Evolutionary conservation across 1,140 invertebrate genomes (phyloP), one percentile per base, ranked within the genome.

Genomic region (Pygmarrhopalites habei): DNA sequence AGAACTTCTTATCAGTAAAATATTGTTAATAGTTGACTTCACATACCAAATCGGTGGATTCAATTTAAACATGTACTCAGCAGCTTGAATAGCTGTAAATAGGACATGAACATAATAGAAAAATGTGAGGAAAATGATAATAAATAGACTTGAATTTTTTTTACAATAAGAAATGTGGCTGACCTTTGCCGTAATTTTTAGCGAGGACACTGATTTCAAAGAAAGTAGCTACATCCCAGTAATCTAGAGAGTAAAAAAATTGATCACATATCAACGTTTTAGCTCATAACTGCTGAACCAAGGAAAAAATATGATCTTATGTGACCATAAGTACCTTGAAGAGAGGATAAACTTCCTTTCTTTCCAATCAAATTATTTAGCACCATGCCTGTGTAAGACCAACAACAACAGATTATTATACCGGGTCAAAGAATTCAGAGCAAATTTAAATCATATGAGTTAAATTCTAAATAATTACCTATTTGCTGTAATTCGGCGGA

Each of bases 151-250:
- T 35, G 5, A 15, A 35, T 35, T 35, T 35, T 5, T 35, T 35
- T 35, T 35, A 35, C 32, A 52, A 28, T 25, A 25, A 28, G 10
- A 10, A 25, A 52, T 25, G 2, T 62, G 92, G 71, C 95, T 89
- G n/a, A 5, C 96, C 95, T 78, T 98, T 98, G 2, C 86, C 81
- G 78, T 97, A 99, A 76, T 99, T 92, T 77, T 98, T 91, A 17
- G 95, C 95, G 17, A 99, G 78, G 1, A 99, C 95, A 58, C 91
- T 94, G 60, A 99, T 98, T 78, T 99, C 97, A 78, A 99, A 99
- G 78, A 98, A 99, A 1, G 95, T 99, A 0, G 97, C 97, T 7
- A 99, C 94, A 78, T 97, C 95, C 97, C 97, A 99, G 74, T 99
- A 99, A 73, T 99, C 95, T n/a, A n/a, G n/a, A n/a, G n/a, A n/a